Evolutionary conservation across 2,888 invertebrate species (phyloP).

Genomic region (Cryptus viduatorius): DNA sequence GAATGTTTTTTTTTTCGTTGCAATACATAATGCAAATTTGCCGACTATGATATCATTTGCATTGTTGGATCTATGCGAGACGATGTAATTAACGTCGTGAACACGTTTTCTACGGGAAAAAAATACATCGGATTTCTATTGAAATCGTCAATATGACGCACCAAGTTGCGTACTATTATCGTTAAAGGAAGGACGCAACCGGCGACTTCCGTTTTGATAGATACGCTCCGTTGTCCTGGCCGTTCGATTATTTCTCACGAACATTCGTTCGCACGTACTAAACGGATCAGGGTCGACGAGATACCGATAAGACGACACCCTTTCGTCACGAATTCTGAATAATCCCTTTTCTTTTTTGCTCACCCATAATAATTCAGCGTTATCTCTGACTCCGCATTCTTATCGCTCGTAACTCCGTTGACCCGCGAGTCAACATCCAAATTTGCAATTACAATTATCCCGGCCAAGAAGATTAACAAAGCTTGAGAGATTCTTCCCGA

Average conservation of each 20-base stretch:
- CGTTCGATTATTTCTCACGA: background rate
- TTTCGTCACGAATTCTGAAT: background rate
- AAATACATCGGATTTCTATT: background rate
- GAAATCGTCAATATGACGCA: background rate
- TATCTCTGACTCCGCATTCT: conserved; percentile 7
- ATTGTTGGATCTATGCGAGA: too few species aligned
- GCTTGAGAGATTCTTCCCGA: conserved; percentile 12
- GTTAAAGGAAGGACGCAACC: background rate
- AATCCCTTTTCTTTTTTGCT: background rate
- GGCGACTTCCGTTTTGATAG: conserved; percentile 34
- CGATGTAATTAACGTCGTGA: too few species aligned
- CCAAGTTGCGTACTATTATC: background rate
- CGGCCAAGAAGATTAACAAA: background rate
- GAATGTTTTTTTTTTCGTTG: too few species aligned
- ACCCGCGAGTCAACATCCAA: conserved; percentile 4
- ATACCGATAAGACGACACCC: conserved; percentile 33
- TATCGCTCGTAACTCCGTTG: conserved; percentile 3
- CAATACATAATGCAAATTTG: too few species aligned
- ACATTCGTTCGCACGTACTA: background rate
- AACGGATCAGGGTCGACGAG: conserved; percentile 54
- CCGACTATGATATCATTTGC: too few species aligned
- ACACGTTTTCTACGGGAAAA: background rate
- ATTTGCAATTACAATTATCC: conserved; percentile 29
- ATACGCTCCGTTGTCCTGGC: conserved; percentile 1
- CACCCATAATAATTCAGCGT: background rate